Base-by-base conservation (phyloP, 2,888 invertebrate genomes). In the Meghimatium bilineatum region DNA sequence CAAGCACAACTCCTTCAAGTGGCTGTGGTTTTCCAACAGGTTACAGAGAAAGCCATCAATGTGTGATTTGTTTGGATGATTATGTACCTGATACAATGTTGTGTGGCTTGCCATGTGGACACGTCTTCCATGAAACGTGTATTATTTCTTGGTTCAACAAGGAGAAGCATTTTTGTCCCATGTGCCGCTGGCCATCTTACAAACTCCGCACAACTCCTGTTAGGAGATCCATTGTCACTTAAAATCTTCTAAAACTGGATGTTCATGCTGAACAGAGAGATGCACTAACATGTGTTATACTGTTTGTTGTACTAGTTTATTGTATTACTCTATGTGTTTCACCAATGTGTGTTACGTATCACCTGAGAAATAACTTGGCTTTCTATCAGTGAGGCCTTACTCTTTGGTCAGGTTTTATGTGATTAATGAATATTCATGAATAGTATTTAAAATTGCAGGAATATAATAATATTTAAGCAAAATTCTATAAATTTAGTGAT, bases 101-200 rank as follows among this genome's bases (percentile, higher is more conserved):
- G 56, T 94, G 94, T 88, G 94, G 94, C 2, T 91, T 95, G 82
- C 95, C 95, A 1, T 95, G 95, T 90, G 94, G 94, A 10, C 95
- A 95, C 88, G 93, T 92, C 82, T 95, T 94, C 89, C 95, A 95
- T 88, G 93, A 94, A 85, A 88, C 91, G n/a, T 95, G 95, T 89
- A 94, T 95, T 69, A 90, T 94, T 88, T 88, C 91, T 26, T 95
- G 95, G 95, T 90, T 95, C 26, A 91, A 92, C 12, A 90, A 94
- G 80, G 94, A 94, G 86, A 94, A 95, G 87, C 94, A 95, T 87
- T 94, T 94, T 85, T 95, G 95, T 87, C 95, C 95, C 2, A 93
- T 94, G 23, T 95, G 95, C 88, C 92, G 95, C 17, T 94, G 95
- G 94, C 94, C 95, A n/a, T 93, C 95, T 0, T 94, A 94, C 90